Evolutionary conservation across 2,797 vertebrate species (phyloP).

Genomic region (Fringilla coelebs): DNA sequence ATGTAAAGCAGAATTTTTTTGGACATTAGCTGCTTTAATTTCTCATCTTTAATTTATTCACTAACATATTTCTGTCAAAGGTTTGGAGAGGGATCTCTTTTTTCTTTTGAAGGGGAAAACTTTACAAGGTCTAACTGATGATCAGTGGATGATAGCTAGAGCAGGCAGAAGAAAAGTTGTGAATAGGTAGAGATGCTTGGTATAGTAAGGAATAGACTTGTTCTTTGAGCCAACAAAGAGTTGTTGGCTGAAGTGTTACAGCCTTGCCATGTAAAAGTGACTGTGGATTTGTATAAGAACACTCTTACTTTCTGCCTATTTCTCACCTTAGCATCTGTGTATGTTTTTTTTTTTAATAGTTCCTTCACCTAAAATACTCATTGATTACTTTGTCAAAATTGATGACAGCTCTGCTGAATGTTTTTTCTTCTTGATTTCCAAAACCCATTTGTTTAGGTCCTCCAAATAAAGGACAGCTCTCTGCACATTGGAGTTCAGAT

Average conservation of each 20-base stretch:
- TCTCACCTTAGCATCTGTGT: background rate
- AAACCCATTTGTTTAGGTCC: background rate
- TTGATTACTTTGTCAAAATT: background rate
- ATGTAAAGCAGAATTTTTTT: background rate
- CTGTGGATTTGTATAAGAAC: background rate
- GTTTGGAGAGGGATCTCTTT: background rate
- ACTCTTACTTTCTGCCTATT: background rate
- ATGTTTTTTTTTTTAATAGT: background rate
- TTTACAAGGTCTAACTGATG: background rate
- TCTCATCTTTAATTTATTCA: background rate
- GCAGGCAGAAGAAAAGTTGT: background rate
- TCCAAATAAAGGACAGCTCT: background rate
- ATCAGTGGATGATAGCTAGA: background rate
- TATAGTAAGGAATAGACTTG: background rate
- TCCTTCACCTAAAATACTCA: background rate
- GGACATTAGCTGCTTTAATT: background rate
- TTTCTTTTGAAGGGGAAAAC: background rate
- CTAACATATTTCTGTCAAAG: background rate
- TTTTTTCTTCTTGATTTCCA: background rate
- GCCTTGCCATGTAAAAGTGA: background rate
- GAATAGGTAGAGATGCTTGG: background rate
- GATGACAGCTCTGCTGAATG: background rate
- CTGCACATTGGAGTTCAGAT: background rate
- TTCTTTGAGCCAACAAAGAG: background rate
- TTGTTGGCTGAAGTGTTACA: background rate